Base-by-base conservation (phyloP, 2,888 invertebrate species). In the Drymonia ruficornis region DNA sequence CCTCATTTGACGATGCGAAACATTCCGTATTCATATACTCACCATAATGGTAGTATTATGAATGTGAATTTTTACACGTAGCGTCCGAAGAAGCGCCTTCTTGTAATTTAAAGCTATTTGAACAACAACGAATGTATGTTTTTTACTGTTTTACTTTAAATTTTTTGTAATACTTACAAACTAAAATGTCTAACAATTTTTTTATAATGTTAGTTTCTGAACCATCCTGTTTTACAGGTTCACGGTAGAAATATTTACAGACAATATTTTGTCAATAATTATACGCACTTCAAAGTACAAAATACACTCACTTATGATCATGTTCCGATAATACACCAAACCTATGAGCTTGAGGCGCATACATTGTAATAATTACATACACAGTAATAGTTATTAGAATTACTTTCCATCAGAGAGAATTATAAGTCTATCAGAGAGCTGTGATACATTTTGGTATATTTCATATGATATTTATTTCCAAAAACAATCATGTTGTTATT, bases 231-330 rank as follows among this genome's bases (percentile, higher is more conserved):
- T 57, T 47, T 60, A 57, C 66, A 62, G 57, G 64, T 56, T 61
- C 49, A 50, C 44, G 45, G 49, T 58, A 65, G 50, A 63, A 51
- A 59, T 60, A 45, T 46, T 16, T 68, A 63, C 58, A 70, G 78
- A 80, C 76, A 77, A 63, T 63, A 42, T 43, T 42, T 74, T 81
- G 81, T 86, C 80, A 76, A 80, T n/a, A n/a, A n/a, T 76, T 64
- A 76, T 69, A 74, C 79, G 88, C 91, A 90, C 90, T 86, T 73
- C 70, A 81, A 69, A 91, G 91, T 90, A 91, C 91, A 91, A 89
- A 87, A 67, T 72, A 72, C 68, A 66, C 55, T 67, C 65, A 60
- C 73, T 73, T 70, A 75, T 72, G 77, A 81, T 81, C 83, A 83
- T 84, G 80, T 87, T 86, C 83, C 84, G 78, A 82, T 79, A 81